Percentiles rank a stretch among this genome's conserved stretches.
phyloP scores from a whole-genome alignment of 2,888 invertebrate species.

The Galerucella nymphaeae region DNA sequence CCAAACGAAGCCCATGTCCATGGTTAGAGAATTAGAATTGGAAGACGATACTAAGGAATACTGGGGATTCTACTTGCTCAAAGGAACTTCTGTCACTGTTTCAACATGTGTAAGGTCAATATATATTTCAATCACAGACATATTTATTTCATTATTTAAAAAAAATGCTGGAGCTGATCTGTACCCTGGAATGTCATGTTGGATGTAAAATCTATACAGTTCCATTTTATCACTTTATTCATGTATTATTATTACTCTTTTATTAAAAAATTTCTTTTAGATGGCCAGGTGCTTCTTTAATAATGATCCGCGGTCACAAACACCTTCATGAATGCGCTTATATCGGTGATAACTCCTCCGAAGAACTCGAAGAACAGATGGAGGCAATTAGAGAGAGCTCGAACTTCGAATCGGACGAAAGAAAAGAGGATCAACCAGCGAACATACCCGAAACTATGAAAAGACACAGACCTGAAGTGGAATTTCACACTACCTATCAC shows the following conservation, averaged over 20 bases:
- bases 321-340: constrained; percentile 83
- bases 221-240: too few relatives aligned
- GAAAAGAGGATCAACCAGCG: constrained; percentile 66
- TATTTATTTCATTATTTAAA: not conserved
- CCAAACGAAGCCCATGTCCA: constrained; percentile 72
- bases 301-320: constrained; percentile 81
- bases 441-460: constrained; percentile 75
- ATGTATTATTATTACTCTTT: not conserved
- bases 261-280: constrained; percentile 61
- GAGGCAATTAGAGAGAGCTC: constrained; percentile 57
- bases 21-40: constrained; percentile 76
- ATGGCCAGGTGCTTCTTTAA: constrained; percentile 81
- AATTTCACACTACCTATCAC: constrained; percentile 71
- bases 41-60: constrained; percentile 85
- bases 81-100: constrained; percentile 79
- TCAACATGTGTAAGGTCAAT: constrained; percentile 79
- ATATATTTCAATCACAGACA: constrained; percentile 1
- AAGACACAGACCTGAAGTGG: constrained; percentile 71
- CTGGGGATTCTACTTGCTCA: constrained; percentile 83
- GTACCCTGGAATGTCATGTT: too few relatives aligned
- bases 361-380: constrained; percentile 74
- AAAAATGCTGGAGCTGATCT: too few relatives aligned
- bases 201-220: too few relatives aligned
- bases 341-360: constrained; percentile 83
- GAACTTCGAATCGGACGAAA: constrained; percentile 49